phyloP scores from a whole-genome alignment of 2,888 invertebrate species.

The Strigamia transsilvanica region DNA sequence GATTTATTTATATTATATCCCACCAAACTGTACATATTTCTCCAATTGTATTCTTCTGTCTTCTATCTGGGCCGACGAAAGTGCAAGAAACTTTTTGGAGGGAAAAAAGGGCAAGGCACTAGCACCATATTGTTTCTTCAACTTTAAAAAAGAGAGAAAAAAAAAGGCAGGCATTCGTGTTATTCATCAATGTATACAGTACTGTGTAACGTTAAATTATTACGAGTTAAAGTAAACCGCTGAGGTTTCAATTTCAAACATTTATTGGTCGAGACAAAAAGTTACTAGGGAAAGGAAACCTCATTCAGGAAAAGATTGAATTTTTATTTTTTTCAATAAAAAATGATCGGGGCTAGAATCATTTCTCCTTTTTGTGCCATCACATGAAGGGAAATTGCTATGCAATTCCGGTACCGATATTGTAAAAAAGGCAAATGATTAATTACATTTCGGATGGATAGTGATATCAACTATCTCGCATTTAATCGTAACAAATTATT shows the following conservation, averaged over 20 bases:
- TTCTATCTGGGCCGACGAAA: slow-evolving; percentile 84
- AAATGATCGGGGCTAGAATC: not conserved
- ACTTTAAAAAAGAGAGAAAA: slow-evolving; percentile 16
- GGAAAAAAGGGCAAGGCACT: slow-evolving; percentile 81
- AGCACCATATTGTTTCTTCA: slow-evolving; percentile 58
- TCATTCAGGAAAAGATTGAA: slow-evolving; percentile 20
- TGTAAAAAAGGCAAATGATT: not conserved
- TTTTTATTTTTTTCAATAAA: not conserved
- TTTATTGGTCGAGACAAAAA: slow-evolving; percentile 7
- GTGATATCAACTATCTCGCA: too few relatives aligned
- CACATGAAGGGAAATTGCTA: not conserved
- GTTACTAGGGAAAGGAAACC: slow-evolving; percentile 36
- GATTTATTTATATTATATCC: slow-evolving; percentile 60
- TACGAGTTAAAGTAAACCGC: slow-evolving; percentile 43
- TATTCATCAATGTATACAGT: not conserved
- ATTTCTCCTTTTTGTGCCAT: not conserved
- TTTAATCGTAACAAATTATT: too few relatives aligned
- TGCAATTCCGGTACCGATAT: not conserved
- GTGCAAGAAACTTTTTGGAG: slow-evolving; percentile 83
- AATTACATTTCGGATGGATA: not conserved
- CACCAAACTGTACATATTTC: slow-evolving; percentile 91
- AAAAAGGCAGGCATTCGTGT: not conserved
- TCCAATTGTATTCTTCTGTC: slow-evolving; percentile 85
- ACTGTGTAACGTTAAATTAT: not conserved
- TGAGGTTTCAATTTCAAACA: not conserved